These are phyloP conservation scores for Ammospiza caudacuta DNA, from an alignment of 2,113 vertebrate genomes.

Conservation along the genomic window DNA sequence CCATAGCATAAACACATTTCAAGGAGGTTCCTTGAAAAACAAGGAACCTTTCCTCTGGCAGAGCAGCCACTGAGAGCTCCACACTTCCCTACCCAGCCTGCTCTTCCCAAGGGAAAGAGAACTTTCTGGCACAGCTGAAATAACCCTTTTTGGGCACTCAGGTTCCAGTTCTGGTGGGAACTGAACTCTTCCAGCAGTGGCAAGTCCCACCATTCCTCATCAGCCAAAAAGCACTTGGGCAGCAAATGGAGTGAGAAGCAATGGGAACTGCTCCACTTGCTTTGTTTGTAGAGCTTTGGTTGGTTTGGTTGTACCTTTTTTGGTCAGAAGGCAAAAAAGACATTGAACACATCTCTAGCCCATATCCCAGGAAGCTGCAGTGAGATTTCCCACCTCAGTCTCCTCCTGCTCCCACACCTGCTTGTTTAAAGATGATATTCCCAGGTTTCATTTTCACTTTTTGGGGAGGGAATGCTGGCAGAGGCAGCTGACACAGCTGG, in stretches of 20 bases:
- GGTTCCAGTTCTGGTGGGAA: background rate
- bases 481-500: background rate
- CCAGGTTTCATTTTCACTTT: background rate
- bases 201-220: background rate
- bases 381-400: background rate
- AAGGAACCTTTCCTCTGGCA: background rate
- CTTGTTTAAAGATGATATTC: background rate
- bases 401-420: background rate
- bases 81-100: background rate
- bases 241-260: background rate
- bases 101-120: background rate
- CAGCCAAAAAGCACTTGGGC: background rate
- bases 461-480: background rate
- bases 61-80: background rate
- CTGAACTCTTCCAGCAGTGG: background rate
- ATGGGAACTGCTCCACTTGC: background rate
- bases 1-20: conserved; percentile 23
- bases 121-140: background rate
- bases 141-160: background rate
- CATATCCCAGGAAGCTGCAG: background rate
- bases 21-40: background rate
- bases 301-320: background rate
- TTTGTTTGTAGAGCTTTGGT: background rate
- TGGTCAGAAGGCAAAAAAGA: background rate
- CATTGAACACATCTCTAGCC: background rate